A percentile compares a stretch with the other conserved stretches of the same genome.
Evolutionary conservation across 2,113 vertebrate genomes (phyloP).

Genomic region (Pachypanchax playfairii): DNA sequence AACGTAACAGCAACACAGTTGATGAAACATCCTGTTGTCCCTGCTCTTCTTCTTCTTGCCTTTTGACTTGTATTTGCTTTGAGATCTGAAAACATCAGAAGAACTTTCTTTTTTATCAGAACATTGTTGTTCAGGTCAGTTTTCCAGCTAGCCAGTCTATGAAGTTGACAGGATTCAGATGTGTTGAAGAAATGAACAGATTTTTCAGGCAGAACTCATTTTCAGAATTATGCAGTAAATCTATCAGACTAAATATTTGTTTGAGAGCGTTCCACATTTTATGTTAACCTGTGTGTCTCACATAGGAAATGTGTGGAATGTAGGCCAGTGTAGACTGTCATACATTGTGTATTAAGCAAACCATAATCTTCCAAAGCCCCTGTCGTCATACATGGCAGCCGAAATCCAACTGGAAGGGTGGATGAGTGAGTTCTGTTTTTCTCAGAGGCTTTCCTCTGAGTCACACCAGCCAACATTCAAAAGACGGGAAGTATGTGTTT

Average conservation of each 20-base stretch:
- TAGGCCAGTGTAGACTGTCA: constrained; percentile 2
- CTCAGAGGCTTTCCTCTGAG: constrained; percentile 45
- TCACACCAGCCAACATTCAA: constrained; percentile 32
- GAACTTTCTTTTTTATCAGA: no score
- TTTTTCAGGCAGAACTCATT: background rate
- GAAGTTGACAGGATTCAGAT: no score
- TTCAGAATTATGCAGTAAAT: constrained; percentile 11
- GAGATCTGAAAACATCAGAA: no score
- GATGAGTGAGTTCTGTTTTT: constrained; percentile 32
- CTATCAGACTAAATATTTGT: constrained; percentile 6
- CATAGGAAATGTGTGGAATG: constrained; percentile 1
- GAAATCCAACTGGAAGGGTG: constrained; percentile 23
- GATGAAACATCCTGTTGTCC: no score
- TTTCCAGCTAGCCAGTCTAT: no score
- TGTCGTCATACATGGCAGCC: constrained; percentile 26
- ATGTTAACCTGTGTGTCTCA: background rate
- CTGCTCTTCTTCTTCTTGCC: no score
- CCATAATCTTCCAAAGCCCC: constrained; percentile 19
- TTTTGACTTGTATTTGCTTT: no score
- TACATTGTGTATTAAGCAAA: constrained; percentile 25
- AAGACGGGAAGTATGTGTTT: constrained; percentile 43
- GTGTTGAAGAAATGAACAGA: background rate
- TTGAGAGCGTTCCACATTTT: constrained; percentile 8
- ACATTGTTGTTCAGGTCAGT: no score
- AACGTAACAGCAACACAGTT: no score